Percentiles rank a stretch among this genome's conserved stretches.
Evolutionary conservation across 2,888 invertebrate species (phyloP).

Genomic region (Stramonita haemastoma): DNA sequence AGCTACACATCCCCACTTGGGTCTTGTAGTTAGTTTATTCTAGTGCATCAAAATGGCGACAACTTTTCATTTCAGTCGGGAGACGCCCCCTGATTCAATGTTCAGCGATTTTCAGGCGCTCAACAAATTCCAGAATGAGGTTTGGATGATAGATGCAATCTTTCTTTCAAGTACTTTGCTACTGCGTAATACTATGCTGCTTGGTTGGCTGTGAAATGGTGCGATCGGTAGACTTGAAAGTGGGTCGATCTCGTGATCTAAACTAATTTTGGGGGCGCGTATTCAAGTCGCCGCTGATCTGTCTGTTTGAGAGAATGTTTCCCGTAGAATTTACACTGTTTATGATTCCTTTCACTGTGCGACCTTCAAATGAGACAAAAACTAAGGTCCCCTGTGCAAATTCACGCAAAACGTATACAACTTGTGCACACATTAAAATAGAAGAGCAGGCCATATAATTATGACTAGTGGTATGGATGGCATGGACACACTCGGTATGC

Average conservation of each 20-base stretch:
- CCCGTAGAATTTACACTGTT: no score
- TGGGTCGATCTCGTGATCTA: background rate
- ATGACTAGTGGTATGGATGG: no score
- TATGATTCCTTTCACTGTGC: no score
- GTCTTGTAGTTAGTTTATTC: no score
- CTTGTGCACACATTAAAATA: no score
- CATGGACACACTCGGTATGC: no score
- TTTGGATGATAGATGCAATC: slow-evolving; percentile 32
- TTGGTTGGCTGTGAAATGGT: background rate
- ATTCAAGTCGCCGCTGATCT: background rate
- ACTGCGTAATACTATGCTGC: background rate
- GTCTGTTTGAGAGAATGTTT: background rate
- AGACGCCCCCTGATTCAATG: slow-evolving; percentile 72
- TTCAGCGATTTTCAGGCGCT: slow-evolving; percentile 73
- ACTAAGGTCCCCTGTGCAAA: no score
- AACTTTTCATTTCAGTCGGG: slow-evolving; percentile 69
- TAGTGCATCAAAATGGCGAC: slow-evolving; percentile 63
- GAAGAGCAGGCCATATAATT: no score
- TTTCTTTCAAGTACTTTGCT: background rate
- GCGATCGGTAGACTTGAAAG: background rate
- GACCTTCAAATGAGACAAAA: no score
- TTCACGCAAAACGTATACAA: no score
- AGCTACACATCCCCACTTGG: background rate
- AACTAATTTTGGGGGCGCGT: background rate
- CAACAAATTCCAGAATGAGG: slow-evolving; percentile 72